phyloP scores from a whole-genome alignment of 2,113 vertebrate genomes.

The Rhea pennata region DNA sequence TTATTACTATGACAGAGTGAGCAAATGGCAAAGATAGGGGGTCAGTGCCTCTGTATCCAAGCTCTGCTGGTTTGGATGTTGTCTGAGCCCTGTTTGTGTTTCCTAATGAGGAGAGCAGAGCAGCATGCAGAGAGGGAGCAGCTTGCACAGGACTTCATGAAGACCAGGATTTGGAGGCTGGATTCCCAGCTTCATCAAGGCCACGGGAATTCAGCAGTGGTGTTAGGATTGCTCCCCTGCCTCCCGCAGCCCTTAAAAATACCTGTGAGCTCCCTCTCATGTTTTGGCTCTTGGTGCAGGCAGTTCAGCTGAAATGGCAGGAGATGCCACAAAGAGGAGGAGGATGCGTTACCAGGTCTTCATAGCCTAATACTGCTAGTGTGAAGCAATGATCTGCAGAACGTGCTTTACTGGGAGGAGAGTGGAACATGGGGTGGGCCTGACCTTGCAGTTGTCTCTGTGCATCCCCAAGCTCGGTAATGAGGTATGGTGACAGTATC shows the following conservation, averaged over 20 bases:
- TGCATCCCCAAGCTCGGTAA: neutral
- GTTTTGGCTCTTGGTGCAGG: neutral
- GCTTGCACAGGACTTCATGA: neutral
- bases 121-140: neutral
- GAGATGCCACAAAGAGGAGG: too few relatives aligned
- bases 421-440: neutral
- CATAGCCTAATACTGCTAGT: neutral
- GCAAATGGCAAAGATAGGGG: neutral
- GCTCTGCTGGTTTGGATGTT: neutral
- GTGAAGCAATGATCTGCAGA: neutral
- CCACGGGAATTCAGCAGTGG: neutral
- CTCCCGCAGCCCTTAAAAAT: neutral
- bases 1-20: neutral
- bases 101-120: neutral
- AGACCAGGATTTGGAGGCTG: neutral
- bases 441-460: neutral
- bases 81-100: neutral
- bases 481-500: neutral
- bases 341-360: neutral
- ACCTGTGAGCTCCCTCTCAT: neutral
- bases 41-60: neutral
- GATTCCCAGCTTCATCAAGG: neutral
- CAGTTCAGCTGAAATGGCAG: too few relatives aligned
- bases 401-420: neutral
- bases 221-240: neutral